Conservation (phyloP, 1,140 invertebrate species). For the Psix sp. region DNA sequence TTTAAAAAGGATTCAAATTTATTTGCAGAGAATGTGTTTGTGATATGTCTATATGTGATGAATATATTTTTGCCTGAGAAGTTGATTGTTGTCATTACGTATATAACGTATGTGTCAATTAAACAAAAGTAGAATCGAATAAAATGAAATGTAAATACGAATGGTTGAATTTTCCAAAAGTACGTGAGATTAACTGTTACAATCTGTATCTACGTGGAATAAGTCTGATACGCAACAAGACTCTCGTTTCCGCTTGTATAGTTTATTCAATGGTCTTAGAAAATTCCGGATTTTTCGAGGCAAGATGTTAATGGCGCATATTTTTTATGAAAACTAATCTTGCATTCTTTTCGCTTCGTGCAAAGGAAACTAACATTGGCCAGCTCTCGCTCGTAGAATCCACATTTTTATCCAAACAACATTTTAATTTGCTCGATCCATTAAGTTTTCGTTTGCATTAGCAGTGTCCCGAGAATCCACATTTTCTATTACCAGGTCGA, state of each 20-base stretch:
- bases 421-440: conserved; percentile 15
- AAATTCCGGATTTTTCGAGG: conserved; percentile 48
- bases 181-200: conserved; percentile 12
- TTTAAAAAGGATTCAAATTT: no score
- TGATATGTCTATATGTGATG: no score
- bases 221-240: conserved; percentile 24
- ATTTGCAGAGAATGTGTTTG: no score
- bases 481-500: conserved; percentile 33
- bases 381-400: conserved; percentile 16
- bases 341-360: background rate
- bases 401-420: conserved; percentile 18
- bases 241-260: conserved; percentile 48
- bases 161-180: conserved; percentile 16
- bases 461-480: conserved; percentile 18
- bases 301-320: conserved; percentile 12
- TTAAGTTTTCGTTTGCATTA: conserved; percentile 14
- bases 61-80: conserved; percentile 13
- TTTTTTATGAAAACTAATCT: conserved; percentile 34
- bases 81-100: conserved; percentile 25
- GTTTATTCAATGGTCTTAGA: conserved; percentile 47
- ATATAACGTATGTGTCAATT: conserved; percentile 39
- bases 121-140: conserved; percentile 20
- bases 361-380: conserved; percentile 12
- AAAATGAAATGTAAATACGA: conserved; percentile 40
- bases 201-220: conserved; percentile 49